phyloP scores from a whole-genome alignment of 1,140 invertebrate genomes.

The Anthonomus grandis region DNA sequence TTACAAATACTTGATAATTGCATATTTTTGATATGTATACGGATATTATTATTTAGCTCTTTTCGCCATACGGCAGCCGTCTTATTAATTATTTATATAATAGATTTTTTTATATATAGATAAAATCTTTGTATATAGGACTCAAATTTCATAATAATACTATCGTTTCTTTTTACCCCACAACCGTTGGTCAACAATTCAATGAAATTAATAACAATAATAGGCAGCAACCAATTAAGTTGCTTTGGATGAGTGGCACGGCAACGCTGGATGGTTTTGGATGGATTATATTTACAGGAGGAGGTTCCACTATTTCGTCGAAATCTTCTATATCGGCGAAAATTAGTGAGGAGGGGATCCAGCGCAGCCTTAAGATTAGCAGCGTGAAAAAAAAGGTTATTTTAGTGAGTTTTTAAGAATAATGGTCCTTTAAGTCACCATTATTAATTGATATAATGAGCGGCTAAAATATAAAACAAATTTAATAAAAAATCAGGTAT shows the following conservation, averaged over 20 bases:
- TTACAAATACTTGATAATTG: too few species aligned
- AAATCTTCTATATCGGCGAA: slow-evolving; percentile 57
- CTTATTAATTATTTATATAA: background rate
- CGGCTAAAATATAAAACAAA: too few species aligned
- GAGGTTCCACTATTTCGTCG: slow-evolving; percentile 61
- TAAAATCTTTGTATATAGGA: background rate
- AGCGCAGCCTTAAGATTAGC: slow-evolving; percentile 49
- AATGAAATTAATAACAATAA: background rate
- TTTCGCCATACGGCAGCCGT: background rate
- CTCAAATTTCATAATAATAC: too few species aligned
- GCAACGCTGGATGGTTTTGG: slow-evolving; percentile 53
- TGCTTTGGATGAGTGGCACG: slow-evolving; percentile 26
- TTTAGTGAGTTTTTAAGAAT: too few species aligned
- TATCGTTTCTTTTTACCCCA: too few species aligned
- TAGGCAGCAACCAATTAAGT: slow-evolving; percentile 6
- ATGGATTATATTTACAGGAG: slow-evolving; percentile 65
- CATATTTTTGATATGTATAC: too few species aligned
- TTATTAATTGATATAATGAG: too few species aligned
- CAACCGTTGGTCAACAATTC: slow-evolving; percentile 19
- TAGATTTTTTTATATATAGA: background rate
- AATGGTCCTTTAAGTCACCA: too few species aligned
- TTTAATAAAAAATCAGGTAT: too few species aligned
- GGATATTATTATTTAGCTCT: too few species aligned
- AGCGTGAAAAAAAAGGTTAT: slow-evolving; percentile 38
- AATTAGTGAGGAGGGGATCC: slow-evolving; percentile 58